These are phyloP conservation scores for Gisinianus flammeolus DNA, from an alignment of 2,888 invertebrate genomes.

Conservation along the genomic window DNA sequence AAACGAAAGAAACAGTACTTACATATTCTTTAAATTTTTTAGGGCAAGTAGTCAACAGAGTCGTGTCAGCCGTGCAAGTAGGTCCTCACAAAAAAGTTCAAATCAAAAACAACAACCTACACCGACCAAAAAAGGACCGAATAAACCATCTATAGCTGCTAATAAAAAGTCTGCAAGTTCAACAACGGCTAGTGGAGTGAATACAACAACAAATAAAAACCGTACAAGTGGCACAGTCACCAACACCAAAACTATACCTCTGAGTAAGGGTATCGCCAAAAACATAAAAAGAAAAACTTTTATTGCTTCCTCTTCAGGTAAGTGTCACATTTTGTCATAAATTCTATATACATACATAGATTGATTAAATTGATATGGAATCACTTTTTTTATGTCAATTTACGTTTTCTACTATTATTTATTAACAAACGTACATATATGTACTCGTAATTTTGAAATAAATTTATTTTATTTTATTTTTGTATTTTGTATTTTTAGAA, in stretches of 20 bases:
- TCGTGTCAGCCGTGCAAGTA: constrained; percentile 33
- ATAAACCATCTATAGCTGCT: constrained; percentile 59
- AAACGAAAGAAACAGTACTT: no score
- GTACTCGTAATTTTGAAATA: background rate
- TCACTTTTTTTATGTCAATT: background rate
- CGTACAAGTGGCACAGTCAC: constrained; percentile 29
- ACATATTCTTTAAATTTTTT: no score
- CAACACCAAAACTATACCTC: constrained; percentile 36
- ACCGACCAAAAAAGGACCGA: background rate
- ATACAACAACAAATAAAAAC: constrained; percentile 38
- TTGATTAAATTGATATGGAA: background rate
- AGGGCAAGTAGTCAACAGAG: constrained; percentile 36
- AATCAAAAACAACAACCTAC: background rate
- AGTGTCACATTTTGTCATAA: no score
- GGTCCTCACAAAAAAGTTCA: constrained; percentile 32
- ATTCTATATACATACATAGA: no score
- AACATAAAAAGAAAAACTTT: constrained; percentile 4
- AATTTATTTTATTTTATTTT: background rate
- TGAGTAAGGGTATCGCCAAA: constrained; percentile 1
- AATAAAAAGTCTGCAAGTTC: constrained; percentile 68
- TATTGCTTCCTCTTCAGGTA: constrained; percentile 25
- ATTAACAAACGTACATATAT: background rate
- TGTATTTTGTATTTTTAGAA: constrained; percentile 1
- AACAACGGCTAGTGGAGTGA: constrained; percentile 62
- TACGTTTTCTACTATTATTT: background rate